Percentiles rank a stretch among this genome's conserved stretches.
These are phyloP conservation scores for Pectinophora gossypiella DNA, from an alignment of 1,140 invertebrate genomes.

Conservation along the genomic window DNA sequence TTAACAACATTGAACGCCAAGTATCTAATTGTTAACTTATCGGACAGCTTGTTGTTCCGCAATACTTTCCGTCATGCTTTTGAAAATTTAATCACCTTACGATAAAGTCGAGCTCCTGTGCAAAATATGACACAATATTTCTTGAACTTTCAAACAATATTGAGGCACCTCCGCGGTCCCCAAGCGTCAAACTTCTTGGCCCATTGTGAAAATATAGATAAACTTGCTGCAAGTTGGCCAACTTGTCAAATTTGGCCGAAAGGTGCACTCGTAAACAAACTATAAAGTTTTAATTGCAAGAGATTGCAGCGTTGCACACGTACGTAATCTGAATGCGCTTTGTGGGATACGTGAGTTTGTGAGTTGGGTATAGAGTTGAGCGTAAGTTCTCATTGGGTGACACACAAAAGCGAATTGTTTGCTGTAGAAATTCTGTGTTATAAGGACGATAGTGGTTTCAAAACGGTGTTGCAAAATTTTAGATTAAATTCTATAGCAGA, in stretches of 20 bases:
- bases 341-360: conserved; percentile 19
- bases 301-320: conserved; percentile 32
- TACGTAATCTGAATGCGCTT: conserved; percentile 9
- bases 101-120: conserved; percentile 11
- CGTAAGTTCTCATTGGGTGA: not conserved
- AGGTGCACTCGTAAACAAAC: conserved; percentile 48
- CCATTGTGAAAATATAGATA: conserved; percentile 39
- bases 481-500: too few relatives aligned
- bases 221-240: conserved; percentile 24
- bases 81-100: not conserved
- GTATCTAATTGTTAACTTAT: too few relatives aligned
- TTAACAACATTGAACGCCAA: too few relatives aligned
- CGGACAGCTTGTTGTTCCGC: too few relatives aligned
- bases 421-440: too few relatives aligned
- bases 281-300: conserved; percentile 53
- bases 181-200: conserved; percentile 26
- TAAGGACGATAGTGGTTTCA: too few relatives aligned
- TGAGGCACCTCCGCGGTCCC: conserved; percentile 15
- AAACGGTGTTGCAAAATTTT: too few relatives aligned
- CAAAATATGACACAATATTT: conserved; percentile 26
- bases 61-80: too few relatives aligned
- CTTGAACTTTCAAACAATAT: conserved; percentile 33
- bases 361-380: conserved; percentile 12
- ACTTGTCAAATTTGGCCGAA: conserved; percentile 40
- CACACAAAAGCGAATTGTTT: not conserved